phyloP scores from a whole-genome alignment of 2,113 vertebrate genomes.

The Corynorhinus townsendii region DNA sequence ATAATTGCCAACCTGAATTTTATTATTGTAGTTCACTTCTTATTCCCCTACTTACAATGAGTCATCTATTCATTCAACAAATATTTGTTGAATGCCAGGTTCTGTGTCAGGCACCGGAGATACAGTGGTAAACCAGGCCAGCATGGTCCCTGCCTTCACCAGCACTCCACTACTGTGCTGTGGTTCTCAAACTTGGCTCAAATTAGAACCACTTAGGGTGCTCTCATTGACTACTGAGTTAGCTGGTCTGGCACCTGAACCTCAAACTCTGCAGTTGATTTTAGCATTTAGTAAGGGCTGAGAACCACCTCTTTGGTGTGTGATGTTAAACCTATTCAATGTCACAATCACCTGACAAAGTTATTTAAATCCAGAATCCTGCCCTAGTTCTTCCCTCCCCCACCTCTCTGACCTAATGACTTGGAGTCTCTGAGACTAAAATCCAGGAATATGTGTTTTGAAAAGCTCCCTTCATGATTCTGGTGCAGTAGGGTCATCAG shows the following conservation, averaged over 20 bases:
- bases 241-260: background rate
- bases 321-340: background rate
- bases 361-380: background rate
- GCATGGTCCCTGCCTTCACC: accelerated
- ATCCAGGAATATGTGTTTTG: background rate
- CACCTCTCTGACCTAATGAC: background rate
- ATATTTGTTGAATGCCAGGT: background rate
- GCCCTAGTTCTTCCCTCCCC: background rate
- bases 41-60: background rate
- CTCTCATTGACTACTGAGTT: background rate
- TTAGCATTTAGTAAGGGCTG: background rate
- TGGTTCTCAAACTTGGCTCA: background rate
- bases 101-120: background rate
- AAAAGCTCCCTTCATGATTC: background rate
- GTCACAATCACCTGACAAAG: background rate
- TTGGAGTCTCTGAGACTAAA: background rate
- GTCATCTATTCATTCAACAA: background rate
- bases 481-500: background rate
- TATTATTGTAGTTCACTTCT: background rate
- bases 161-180: background rate
- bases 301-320: background rate
- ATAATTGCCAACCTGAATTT: background rate
- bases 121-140: background rate
- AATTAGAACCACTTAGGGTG: background rate
- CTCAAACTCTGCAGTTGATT: background rate